A percentile compares a stretch with the other conserved stretches of the same genome.
phyloP scores from a whole-genome alignment of 2,888 invertebrate species.

The Sinentomon sp. region DNA sequence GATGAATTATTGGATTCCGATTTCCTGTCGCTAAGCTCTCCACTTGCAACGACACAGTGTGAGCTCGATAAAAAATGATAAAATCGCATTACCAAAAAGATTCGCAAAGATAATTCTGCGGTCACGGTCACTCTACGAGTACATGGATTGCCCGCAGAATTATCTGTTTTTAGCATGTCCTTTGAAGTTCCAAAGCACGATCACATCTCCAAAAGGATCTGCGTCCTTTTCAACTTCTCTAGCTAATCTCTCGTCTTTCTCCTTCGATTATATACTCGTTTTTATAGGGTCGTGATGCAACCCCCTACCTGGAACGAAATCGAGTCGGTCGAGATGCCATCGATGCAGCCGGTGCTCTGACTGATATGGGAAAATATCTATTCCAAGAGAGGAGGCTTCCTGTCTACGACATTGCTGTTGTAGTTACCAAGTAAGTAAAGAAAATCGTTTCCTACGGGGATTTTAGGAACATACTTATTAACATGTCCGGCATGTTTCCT shows the following conservation, averaged over 20 bases:
- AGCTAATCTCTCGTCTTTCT: neutral
- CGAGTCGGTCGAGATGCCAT: slow-evolving; percentile 78
- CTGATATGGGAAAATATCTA: slow-evolving; percentile 90
- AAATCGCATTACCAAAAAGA: too few relatives aligned
- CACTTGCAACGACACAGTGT: too few relatives aligned
- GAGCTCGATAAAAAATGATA: too few relatives aligned
- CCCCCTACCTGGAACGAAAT: slow-evolving; percentile 77
- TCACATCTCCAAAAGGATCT: neutral
- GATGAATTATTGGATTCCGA: too few relatives aligned
- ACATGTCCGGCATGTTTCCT: too few relatives aligned
- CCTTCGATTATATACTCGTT: slow-evolving; percentile 2
- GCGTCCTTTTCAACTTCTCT: neutral
- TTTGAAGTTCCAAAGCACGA: neutral
- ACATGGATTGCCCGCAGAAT: too few relatives aligned
- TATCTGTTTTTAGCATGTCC: neutral
- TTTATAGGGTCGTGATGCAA: slow-evolving; percentile 66
- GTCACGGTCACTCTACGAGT: too few relatives aligned
- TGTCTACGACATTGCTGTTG: slow-evolving; percentile 83
- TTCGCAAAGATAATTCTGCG: too few relatives aligned
- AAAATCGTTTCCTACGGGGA: too few relatives aligned
- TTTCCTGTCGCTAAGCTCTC: too few relatives aligned
- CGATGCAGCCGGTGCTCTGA: slow-evolving; percentile 75
- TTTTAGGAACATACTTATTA: too few relatives aligned
- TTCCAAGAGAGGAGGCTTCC: slow-evolving; percentile 78
- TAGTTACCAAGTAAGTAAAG: slow-evolving; percentile 78